These are phyloP conservation scores for Pseudomyrmex dendroicus DNA, from an alignment of 1,140 invertebrate genomes.

Conservation along the genomic window DNA sequence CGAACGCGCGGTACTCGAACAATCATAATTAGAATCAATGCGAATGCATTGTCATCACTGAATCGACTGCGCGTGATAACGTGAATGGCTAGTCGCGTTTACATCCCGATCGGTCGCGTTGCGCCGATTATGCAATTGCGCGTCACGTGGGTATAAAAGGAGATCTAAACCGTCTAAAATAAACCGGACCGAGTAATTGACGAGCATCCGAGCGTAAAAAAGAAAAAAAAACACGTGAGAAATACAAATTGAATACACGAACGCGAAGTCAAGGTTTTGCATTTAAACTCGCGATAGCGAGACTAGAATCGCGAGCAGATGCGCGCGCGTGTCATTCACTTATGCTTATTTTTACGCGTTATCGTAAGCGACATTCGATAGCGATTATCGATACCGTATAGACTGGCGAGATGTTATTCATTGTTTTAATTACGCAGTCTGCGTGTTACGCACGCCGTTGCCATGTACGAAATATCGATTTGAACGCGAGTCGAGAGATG, in stretches of 20 bases:
- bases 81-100: background rate
- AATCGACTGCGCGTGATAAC: background rate
- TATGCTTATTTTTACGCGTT: conserved; percentile 27
- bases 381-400: background rate
- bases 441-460: background rate
- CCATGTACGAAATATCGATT: conserved; percentile 1
- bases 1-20: conserved; percentile 20
- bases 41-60: background rate
- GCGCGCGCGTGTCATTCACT: conserved; percentile 23
- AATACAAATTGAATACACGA: too few species aligned
- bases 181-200: background rate
- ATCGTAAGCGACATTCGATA: background rate
- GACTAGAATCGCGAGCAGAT: background rate
- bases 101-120: background rate
- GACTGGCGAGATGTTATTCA: background rate
- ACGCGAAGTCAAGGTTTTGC: too few species aligned
- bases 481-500: background rate
- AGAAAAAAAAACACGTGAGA: too few species aligned
- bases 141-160: background rate
- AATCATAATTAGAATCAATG: conserved; percentile 17
- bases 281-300: background rate
- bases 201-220: too few species aligned
- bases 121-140: conserved; percentile 32
- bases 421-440: conserved; percentile 14
- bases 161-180: background rate